phyloP scores from a whole-genome alignment of 2,113 vertebrate genomes.

The Hystrix brachyura region DNA sequence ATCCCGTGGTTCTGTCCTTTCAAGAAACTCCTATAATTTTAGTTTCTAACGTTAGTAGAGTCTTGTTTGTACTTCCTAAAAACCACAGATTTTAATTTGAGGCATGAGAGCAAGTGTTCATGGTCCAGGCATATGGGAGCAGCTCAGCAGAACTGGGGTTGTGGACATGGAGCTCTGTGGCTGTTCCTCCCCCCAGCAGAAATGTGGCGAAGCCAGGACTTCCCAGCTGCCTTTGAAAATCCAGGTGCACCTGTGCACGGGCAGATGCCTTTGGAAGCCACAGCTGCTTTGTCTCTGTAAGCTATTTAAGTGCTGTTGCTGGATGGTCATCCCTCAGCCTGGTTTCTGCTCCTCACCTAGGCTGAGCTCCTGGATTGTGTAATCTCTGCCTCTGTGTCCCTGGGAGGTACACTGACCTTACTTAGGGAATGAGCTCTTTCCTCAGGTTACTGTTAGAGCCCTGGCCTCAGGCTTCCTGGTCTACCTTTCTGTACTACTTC shows the following conservation, averaged over 20 bases:
- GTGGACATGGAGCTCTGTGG: neutral
- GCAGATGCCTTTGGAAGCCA: neutral
- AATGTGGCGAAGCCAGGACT: neutral
- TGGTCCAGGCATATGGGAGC: neutral
- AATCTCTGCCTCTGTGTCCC: neutral
- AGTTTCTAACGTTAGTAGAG: neutral
- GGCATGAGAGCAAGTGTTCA: neutral
- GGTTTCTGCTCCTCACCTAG: neutral
- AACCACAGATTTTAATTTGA: neutral
- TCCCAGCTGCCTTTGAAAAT: neutral
- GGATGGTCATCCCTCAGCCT: neutral
- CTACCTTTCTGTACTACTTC: neutral
- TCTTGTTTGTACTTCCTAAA: neutral
- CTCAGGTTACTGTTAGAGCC: neutral
- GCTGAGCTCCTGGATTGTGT: neutral
- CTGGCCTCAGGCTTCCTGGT: neutral
- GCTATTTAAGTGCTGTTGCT: neutral
- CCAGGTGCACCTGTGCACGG: neutral
- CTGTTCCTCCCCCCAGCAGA: neutral
- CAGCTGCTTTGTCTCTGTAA: neutral
- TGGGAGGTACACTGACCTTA: neutral
- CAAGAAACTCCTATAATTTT: neutral
- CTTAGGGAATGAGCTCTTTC: neutral
- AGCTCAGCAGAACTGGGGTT: neutral
- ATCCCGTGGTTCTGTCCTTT: neutral